Conservation (phyloP, 37 sponge, comb jelly and placozoan genomes). For the Ephydatia muelleri region DNA sequence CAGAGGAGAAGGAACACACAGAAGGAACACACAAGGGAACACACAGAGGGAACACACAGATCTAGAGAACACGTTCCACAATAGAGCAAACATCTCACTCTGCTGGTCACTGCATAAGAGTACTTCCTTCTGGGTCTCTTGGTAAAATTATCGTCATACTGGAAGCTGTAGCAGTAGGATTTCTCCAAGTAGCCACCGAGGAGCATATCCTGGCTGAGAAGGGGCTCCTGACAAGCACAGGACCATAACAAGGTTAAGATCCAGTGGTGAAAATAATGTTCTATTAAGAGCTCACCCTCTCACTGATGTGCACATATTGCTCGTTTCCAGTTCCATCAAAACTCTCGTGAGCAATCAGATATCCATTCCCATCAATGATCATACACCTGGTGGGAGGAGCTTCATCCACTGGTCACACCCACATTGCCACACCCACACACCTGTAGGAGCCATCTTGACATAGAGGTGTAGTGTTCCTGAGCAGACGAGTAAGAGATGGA, state of each 20-base stretch:
- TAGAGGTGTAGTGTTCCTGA: background rate
- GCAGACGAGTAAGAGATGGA: background rate
- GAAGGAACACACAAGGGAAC: too few relatives aligned
- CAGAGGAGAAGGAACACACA: too few relatives aligned
- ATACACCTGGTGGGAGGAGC: conserved; percentile 13
- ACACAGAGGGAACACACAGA: too few relatives aligned
- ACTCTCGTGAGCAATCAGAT: conserved; percentile 9
- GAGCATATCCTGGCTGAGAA: conserved; percentile 19
- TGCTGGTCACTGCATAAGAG: conserved; percentile 31
- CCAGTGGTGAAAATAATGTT: too few relatives aligned
- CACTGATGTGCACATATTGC: background rate
- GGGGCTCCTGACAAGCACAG: conserved; percentile 13
- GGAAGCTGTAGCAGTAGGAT: conserved; percentile 40
- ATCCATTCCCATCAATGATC: conserved; percentile 22
- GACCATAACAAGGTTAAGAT: background rate
- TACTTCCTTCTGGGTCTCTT: conserved; percentile 22
- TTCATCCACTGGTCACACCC: too few relatives aligned
- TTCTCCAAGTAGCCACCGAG: background rate
- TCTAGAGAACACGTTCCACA: too few relatives aligned
- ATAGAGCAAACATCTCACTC: background rate
- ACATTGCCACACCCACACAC: conserved; percentile 8
- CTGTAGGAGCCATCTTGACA: background rate
- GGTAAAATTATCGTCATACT: conserved; percentile 30
- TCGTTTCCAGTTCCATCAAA: background rate
- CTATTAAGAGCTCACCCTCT: too few relatives aligned